Conservation (phyloP, 1,140 invertebrate genomes). For the Drosophila teissieri region DNA sequence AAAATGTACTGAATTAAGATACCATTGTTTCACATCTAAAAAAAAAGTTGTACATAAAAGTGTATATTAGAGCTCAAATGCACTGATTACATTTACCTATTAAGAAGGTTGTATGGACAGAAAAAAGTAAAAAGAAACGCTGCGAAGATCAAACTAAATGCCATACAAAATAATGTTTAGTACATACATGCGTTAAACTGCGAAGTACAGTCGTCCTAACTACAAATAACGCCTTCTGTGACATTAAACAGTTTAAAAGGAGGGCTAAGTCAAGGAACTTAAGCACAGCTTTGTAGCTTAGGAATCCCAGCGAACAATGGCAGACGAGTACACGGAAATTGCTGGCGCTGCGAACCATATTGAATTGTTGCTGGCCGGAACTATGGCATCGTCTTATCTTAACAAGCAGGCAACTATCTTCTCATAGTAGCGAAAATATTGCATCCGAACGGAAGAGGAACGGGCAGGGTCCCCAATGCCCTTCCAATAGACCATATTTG, state of each 20-base stretch:
- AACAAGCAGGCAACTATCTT: constrained; percentile 5
- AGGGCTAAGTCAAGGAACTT: neutral
- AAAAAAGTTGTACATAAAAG: too few relatives aligned
- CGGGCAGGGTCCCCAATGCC: neutral
- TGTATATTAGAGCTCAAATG: too few relatives aligned
- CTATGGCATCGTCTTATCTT: constrained; percentile 37
- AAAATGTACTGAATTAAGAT: too few relatives aligned
- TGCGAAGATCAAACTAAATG: too few relatives aligned
- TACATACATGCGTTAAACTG: too few relatives aligned
- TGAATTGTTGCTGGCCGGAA: constrained; percentile 42
- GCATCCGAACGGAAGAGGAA: neutral
- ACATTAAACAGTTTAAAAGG: neutral
- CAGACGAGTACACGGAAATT: constrained; percentile 39
- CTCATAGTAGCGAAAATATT: constrained; percentile 14
- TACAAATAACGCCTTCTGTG: too few relatives aligned
- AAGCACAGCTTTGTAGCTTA: constrained; percentile 10
- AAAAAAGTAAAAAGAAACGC: too few relatives aligned
- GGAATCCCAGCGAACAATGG: constrained; percentile 24
- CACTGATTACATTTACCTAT: too few relatives aligned
- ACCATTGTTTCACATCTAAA: too few relatives aligned
- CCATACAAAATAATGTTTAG: too few relatives aligned
- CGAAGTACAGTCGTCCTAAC: too few relatives aligned
- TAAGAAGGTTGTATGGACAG: too few relatives aligned
- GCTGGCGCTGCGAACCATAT: constrained; percentile 14
- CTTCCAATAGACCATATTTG: constrained; percentile 13